phyloP scores from a whole-genome alignment of 2,113 vertebrate species.

The Cromileptes altivelis region DNA sequence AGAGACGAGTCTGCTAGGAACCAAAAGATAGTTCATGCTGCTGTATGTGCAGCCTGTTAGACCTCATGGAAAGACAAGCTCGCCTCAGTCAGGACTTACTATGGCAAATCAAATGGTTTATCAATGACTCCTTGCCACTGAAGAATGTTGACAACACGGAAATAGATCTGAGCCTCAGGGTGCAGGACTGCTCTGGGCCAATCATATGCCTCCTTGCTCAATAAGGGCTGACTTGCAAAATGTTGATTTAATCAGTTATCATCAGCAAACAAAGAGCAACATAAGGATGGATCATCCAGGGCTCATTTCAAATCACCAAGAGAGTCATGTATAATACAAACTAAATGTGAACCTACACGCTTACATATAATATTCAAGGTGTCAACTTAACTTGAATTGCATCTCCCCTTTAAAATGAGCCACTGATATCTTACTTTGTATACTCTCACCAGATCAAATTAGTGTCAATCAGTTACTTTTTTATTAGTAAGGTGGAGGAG shows the following conservation, averaged over 20 bases:
- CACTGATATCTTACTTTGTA: not conserved
- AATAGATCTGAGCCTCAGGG: not conserved
- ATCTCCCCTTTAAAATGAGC: not conserved
- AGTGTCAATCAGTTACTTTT: constrained; percentile 36
- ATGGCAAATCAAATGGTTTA: not conserved
- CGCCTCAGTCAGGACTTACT: not conserved
- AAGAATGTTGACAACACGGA: not conserved
- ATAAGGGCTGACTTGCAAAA: constrained; percentile 26
- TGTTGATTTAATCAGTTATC: constrained; percentile 18
- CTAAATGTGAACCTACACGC: not conserved
- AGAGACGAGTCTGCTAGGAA: constrained; percentile 41
- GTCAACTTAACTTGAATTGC: not conserved
- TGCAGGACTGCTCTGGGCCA: not conserved
- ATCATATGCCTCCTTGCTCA: not conserved
- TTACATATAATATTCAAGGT: not conserved
- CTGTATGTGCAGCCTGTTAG: not conserved
- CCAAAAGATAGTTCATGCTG: constrained; percentile 10
- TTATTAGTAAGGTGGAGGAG: constrained; percentile 13
- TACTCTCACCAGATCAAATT: constrained; percentile 27
- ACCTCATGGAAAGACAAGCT: not conserved
- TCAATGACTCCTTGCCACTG: not conserved
- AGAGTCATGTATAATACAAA: not conserved
- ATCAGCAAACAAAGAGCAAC: constrained; percentile 21
- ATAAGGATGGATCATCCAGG: constrained; percentile 10
- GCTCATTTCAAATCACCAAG: constrained; percentile 20